phyloP scores from a whole-genome alignment of 2,888 invertebrate species.

The Napeogenes sylphis region DNA sequence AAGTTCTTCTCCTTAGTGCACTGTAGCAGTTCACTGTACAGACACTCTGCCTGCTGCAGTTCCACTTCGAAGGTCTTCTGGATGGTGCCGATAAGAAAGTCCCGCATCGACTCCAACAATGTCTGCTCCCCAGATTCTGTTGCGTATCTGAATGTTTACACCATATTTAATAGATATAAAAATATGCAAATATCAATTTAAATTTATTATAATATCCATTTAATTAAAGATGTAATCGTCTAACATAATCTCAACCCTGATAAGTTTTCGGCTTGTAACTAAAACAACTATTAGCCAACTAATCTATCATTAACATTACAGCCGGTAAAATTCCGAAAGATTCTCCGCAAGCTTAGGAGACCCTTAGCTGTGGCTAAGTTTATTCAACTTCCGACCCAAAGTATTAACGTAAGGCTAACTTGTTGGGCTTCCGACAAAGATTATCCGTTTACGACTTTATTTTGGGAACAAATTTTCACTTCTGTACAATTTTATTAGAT shows the following conservation, averaged over 20 bases:
- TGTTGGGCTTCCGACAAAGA: background rate
- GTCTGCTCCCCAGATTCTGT: conserved; percentile 87
- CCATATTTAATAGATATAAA: no score
- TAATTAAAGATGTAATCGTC: no score
- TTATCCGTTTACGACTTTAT: background rate
- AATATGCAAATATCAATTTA: no score
- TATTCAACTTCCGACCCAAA: background rate
- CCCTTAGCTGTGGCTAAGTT: background rate
- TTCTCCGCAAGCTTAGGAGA: background rate
- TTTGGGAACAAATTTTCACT: no score
- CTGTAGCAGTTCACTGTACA: conserved; percentile 94
- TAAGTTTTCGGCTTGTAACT: background rate
- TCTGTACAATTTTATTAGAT: no score
- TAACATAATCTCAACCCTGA: background rate
- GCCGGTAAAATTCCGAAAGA: conserved; percentile 2
- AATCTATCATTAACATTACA: background rate
- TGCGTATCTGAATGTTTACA: conserved; percentile 80
- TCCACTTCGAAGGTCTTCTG: conserved; percentile 96
- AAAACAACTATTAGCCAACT: background rate
- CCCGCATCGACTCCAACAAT: conserved; percentile 92
- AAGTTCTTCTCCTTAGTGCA: conserved; percentile 96
- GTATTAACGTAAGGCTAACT: background rate
- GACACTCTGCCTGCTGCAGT: conserved; percentile 90
- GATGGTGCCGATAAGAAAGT: conserved; percentile 93
- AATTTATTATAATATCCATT: no score